Base-by-base conservation (phyloP, 2,888 invertebrate species). In the Nomada hirtipes region DNA sequence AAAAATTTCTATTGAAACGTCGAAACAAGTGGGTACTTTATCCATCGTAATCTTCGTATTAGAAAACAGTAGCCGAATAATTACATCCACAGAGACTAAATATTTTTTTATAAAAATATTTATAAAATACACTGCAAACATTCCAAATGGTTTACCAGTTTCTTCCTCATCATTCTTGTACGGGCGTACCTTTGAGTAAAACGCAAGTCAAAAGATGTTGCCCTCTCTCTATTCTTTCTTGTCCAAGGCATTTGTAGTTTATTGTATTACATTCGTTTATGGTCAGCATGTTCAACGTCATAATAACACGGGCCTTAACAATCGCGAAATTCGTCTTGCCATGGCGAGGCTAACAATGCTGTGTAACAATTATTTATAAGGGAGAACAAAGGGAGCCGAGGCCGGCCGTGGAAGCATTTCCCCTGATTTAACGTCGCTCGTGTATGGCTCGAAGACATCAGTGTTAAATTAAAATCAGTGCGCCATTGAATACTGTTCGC, bases 261-360 rank as follows among this genome's bases (percentile, higher is more conserved):
- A 87, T 88, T 69, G 79, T 84, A 71, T 79, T 82, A 76, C 82
- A 69, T 76, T 79, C 84, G 82, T 87, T 88, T 89, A 89, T 82
- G 86, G 85, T 69, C 59, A 65, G 69, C 82, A 59, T 83, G 84
- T 84, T 82, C 84, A 77, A 83, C 71, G 79, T 82, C 77, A 78
- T 89, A 86, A 88, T 81, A 83, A 73, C 76, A 82, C 83, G 83
- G 73, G 57, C 68, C 82, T 61, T 88, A 89, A 88, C 84, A 82
- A 84, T 87, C 81, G 79, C 78, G 79, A 82, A 79, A 86, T 84
- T 86, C 87, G 80, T 89, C 89, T 80, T 74, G 61, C 82, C 60
- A 55, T 42, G 68, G 75, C 72, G 69, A 73, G 70, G 75, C 63
- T 73, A 76, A 82, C 76, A 82, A 83, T 80, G 79, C 79, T 68